These are phyloP conservation scores for Macrosteles quadrilineatus DNA, from an alignment of 1,140 invertebrate genomes.

Conservation along the genomic window DNA sequence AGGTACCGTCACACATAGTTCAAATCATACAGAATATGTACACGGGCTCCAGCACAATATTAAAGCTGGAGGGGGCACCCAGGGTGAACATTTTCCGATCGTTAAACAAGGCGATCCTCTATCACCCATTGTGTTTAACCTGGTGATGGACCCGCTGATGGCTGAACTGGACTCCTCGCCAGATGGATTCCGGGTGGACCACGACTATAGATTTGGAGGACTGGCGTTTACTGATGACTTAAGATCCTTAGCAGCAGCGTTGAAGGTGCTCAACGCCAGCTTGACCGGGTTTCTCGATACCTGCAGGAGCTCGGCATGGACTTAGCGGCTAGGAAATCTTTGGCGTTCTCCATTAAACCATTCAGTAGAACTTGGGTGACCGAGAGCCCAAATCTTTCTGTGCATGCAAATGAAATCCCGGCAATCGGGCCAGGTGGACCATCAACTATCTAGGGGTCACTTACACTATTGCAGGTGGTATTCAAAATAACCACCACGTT, in stretches of 20 bases:
- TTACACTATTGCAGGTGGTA: not conserved
- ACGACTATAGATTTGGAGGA: not conserved
- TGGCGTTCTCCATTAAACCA: not conserved
- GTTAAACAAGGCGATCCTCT: constrained; percentile 1
- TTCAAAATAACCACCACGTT: not conserved
- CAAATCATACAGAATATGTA: not conserved
- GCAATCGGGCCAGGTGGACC: not conserved
- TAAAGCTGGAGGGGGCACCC: not conserved
- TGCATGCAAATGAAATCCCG: not conserved
- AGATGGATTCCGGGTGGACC: not conserved
- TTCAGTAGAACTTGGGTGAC: not conserved
- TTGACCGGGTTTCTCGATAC: not conserved
- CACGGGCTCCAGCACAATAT: not conserved
- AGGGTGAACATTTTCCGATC: not conserved
- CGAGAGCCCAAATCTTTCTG: not conserved
- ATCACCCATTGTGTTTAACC: not conserved
- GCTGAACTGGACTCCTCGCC: not conserved
- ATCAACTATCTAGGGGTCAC: not conserved
- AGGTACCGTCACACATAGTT: not conserved
- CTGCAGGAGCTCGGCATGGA: constrained; percentile 8
- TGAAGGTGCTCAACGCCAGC: not conserved
- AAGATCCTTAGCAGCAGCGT: not conserved
- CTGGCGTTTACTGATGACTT: not conserved
- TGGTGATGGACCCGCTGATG: not conserved
- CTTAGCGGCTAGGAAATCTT: not conserved